Evolutionary conservation across 2,888 invertebrate species (phyloP).

Genomic region (Allygus modestus): DNA sequence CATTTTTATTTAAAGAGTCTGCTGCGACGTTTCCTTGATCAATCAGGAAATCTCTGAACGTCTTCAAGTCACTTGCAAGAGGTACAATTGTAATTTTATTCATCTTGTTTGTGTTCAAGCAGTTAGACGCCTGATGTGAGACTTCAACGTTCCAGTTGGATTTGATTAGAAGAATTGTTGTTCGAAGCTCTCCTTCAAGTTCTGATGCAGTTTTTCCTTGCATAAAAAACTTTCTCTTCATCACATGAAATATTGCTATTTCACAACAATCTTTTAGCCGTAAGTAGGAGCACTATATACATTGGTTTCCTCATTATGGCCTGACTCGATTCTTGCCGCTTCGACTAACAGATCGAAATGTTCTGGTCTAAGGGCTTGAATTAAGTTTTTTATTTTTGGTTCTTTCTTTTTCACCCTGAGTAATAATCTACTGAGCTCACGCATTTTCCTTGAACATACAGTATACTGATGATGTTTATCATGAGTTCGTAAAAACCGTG

Average conservation of each 20-base stretch:
- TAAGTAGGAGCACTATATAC: conserved; percentile 23
- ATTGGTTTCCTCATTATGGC: conserved; percentile 3
- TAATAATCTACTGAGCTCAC: conserved; percentile 30
- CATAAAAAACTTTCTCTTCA: not conserved
- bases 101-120: not conserved
- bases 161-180: conserved; percentile 15
- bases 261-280: conserved; percentile 41
- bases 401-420: not conserved
- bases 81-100: conserved; percentile 48
- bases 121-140: conserved; percentile 11
- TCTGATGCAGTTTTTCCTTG: not conserved
- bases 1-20: not conserved
- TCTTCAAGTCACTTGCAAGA: conserved; percentile 52
- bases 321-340: conserved; percentile 14
- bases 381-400: conserved; percentile 22
- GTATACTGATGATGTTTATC: conserved; percentile 12
- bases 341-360: conserved; percentile 36
- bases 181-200: conserved; percentile 5
- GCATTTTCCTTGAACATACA: conserved; percentile 40
- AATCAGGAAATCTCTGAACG: conserved; percentile 29
- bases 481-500: conserved; percentile 28
- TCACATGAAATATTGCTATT: not conserved
- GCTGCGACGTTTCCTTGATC: not conserved
- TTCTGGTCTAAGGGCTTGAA: conserved; percentile 45
- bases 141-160: conserved; percentile 46